A percentile compares a stretch with the other conserved stretches of the same genome.
Conservation (phyloP, 64 coral and sea anemone genomes). For the Pocillopora verrucosa region DNA sequence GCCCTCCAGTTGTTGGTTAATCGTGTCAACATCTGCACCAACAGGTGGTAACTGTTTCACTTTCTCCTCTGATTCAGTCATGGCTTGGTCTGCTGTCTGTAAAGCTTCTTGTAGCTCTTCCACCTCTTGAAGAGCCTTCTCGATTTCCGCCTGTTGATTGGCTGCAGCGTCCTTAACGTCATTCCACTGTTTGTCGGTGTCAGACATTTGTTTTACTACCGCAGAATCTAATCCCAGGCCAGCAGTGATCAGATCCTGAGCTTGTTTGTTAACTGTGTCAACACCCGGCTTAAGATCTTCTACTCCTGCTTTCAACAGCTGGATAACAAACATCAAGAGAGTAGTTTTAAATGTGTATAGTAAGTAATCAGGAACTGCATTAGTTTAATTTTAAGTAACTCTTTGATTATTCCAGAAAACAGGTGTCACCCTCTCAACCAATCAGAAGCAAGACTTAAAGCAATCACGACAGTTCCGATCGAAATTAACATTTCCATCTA, state of each 20-base stretch:
- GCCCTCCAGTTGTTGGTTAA: conserved; percentile 85
- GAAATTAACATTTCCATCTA: too few species aligned
- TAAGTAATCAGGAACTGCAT: too few species aligned
- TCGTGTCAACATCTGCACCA: conserved; percentile 84
- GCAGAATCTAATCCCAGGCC: conserved; percentile 88
- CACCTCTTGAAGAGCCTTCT: conserved; percentile 66
- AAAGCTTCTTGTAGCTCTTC: conserved; percentile 79
- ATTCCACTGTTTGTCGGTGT: conserved; percentile 83
- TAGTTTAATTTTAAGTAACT: too few species aligned
- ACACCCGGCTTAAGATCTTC: conserved; percentile 59
- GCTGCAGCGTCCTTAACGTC: conserved; percentile 71
- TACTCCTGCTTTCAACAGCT: conserved; percentile 63
- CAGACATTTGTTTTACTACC: conserved; percentile 90
- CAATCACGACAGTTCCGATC: too few species aligned
- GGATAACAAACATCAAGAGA: not conserved
- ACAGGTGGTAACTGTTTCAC: conserved; percentile 58
- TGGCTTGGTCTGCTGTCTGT: conserved; percentile 69
- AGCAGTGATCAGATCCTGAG: conserved; percentile 74
- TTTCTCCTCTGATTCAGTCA: conserved; percentile 81
- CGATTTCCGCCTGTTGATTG: conserved; percentile 83
- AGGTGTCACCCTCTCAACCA: too few species aligned
- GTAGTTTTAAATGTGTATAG: not conserved
- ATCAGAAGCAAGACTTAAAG: too few species aligned
- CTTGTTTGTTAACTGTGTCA: conserved; percentile 68
- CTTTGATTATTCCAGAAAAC: too few species aligned